phyloP scores from a whole-genome alignment of 2,888 invertebrate species.

The Phortica okadai region DNA sequence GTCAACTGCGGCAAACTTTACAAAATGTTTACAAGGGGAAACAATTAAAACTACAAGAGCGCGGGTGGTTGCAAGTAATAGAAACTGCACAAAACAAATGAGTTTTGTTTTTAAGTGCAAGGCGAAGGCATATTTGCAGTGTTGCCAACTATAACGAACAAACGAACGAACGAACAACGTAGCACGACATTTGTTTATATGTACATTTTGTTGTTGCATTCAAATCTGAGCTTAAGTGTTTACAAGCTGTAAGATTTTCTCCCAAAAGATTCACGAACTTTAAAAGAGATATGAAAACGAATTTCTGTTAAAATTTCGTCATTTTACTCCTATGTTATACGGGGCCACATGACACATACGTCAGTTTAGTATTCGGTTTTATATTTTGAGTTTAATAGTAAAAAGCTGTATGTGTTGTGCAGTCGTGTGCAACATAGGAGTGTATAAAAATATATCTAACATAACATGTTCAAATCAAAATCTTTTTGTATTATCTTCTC shows the following conservation, averaged over 20 bases:
- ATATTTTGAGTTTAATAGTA: too few species aligned
- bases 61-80: neutral
- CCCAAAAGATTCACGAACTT: too few species aligned
- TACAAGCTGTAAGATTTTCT: too few species aligned
- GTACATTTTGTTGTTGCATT: too few species aligned
- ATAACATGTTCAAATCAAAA: too few species aligned
- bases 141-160: neutral
- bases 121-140: neutral
- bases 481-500: too few species aligned
- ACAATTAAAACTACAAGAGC: constrained; percentile 33
- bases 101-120: constrained; percentile 18
- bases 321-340: neutral
- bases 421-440: too few species aligned
- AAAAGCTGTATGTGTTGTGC: too few species aligned
- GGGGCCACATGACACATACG: neutral
- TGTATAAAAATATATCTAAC: too few species aligned
- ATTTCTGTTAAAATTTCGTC: too few species aligned
- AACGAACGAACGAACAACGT: neutral
- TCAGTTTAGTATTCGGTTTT: neutral
- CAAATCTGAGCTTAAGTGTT: too few species aligned
- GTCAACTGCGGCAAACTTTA: constrained; percentile 15
- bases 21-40: constrained; percentile 28
- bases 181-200: neutral
- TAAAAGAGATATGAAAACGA: too few species aligned
- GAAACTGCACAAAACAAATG: constrained; percentile 22